Base-by-base conservation (phyloP, 2,888 invertebrate genomes). In the Thera obeliscata region DNA sequence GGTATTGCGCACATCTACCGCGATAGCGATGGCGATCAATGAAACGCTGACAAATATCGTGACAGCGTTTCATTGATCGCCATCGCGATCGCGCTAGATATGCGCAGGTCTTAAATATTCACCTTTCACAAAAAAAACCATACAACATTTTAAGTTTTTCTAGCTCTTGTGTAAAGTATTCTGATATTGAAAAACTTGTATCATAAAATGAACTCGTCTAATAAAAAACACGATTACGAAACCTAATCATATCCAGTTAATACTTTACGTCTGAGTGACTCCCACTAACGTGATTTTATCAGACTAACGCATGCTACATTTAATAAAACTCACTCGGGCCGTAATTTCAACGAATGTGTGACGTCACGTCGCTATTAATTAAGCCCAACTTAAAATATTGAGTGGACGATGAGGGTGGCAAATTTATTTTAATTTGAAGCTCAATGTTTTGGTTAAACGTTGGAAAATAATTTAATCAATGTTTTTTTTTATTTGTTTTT, bases 261-360 rank as follows among this genome's bases (percentile, higher is more conserved):
- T 46, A 36, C 56, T 64, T 0, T 69, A 70, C 33, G 76, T 81
- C 81, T 61, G 49, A 58, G 64, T 54, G 12, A 55, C 41, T 66
- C 68, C 74, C 74, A 69, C 76, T 85, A 87, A 85, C 82, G 83
- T 84, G 85, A 90, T 90, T 91, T 90, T 88, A 86, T 88, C 85
- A 87, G 83, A 80, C 83, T 82, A 88, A 89, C 82, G 84, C 81
- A 87, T 86, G 86, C 81, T 81, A 87, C 82, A 87, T 89, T 90
- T 83, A 87, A 87, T 87, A 86, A 87, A 89, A 87, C 86, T 81
- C 78, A 76, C 81, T 80, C 70, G 71, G 73, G 79, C 83, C 83
- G 83, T 86, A 84, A 87, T 87, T 87, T 82, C 80, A 76, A 75
- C 85, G 86, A 86, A 86, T 84, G 80, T 81, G 81, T 86, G 87